Evolutionary conservation across 2,797 vertebrate species (phyloP).

Genomic region (Takifugu rubripes): DNA sequence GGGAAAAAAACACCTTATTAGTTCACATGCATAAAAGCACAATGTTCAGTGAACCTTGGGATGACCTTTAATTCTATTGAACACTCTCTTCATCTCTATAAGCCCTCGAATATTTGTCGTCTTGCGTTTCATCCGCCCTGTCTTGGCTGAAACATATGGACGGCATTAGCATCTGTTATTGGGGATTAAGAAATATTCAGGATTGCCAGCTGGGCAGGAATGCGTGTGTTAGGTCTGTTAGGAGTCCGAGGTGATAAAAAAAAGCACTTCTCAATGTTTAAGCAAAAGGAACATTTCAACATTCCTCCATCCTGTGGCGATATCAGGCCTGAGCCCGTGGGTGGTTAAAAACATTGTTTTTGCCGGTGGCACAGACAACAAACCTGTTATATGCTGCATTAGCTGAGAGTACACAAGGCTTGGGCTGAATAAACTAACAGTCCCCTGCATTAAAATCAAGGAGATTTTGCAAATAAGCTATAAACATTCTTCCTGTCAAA

Average conservation of each 20-base stretch:
- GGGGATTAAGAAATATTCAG: constrained; percentile 24
- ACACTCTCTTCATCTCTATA: background rate
- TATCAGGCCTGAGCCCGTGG: too few species aligned
- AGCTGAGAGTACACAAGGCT: too few species aligned
- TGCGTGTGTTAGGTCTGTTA: background rate
- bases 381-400: too few species aligned
- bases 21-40: too few species aligned
- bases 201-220: background rate
- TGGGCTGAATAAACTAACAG: too few species aligned
- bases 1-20: background rate
- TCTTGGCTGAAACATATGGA: constrained; percentile 44
- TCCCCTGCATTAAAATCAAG: too few species aligned
- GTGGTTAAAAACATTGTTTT: too few species aligned
- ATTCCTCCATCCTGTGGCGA: too few species aligned
- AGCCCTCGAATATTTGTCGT: constrained; percentile 27
- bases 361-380: too few species aligned
- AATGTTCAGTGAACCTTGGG: constrained; percentile 5
- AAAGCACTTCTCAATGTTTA: background rate
- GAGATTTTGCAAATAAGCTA: too few species aligned
- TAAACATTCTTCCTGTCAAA: too few species aligned
- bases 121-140: constrained; percentile 20
- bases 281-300: background rate
- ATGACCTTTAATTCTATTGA: constrained; percentile 20
- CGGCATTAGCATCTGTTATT: constrained; percentile 34
- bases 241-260: background rate